Evolutionary conservation across 2,797 vertebrate genomes (phyloP).

Genomic region (Coranthus polyacanthus): DNA sequence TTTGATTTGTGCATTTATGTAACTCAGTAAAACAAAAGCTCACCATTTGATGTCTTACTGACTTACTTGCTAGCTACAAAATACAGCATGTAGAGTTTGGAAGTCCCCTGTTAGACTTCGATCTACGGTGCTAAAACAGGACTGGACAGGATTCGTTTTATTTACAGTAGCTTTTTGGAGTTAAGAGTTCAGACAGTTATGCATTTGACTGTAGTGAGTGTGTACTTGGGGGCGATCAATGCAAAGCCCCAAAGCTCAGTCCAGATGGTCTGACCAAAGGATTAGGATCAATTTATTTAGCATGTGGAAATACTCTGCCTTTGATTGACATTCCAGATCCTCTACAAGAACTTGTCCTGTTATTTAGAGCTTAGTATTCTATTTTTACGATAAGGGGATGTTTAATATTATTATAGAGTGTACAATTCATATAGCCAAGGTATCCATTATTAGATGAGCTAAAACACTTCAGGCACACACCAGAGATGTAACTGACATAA

Average conservation of each 20-base stretch:
- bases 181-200: background rate
- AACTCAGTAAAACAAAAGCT: no score
- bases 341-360: conserved; percentile 36
- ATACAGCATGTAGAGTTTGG: no score
- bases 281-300: conserved; percentile 75
- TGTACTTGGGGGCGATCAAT: conserved; percentile 54
- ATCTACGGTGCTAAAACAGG: no score
- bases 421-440: no score
- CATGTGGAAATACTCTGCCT: conserved; percentile 61
- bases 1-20: no score
- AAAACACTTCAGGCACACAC: background rate
- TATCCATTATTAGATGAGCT: background rate
- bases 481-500: background rate
- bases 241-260: conserved; percentile 53
- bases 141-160: no score
- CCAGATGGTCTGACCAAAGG: conserved; percentile 71
- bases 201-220: conserved; percentile 22
- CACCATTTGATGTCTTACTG: no score
- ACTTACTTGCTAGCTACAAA: no score
- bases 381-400: conserved; percentile 38
- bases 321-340: conserved; percentile 49
- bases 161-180: background rate
- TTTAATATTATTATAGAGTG: conserved; percentile 13
- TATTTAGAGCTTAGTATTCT: conserved; percentile 53
- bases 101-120: no score